These are phyloP conservation scores for Drosophila atripex DNA, from an alignment of 2,888 invertebrate genomes.

Conservation along the genomic window DNA sequence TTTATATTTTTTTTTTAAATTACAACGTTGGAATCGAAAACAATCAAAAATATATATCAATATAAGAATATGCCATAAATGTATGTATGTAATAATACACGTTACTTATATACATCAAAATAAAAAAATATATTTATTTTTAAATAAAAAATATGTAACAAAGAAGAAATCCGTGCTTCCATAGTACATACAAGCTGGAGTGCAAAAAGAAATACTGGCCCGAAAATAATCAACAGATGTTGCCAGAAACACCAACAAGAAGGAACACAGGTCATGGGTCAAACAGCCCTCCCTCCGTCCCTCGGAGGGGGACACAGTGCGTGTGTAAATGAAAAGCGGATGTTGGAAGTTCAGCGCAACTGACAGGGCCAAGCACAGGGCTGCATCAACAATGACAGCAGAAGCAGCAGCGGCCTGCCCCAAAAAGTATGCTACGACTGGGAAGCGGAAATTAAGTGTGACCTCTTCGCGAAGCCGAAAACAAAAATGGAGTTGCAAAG, in stretches of 20 bases:
- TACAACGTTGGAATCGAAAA: too few relatives aligned
- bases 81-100: too few relatives aligned
- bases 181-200: not conserved
- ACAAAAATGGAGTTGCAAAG: slow-evolving; percentile 25
- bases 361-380: slow-evolving; percentile 64
- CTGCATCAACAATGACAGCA: slow-evolving; percentile 71
- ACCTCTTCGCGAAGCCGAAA: slow-evolving; percentile 73
- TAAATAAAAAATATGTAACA: not conserved
- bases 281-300: slow-evolving; percentile 34
- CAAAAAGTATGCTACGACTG: slow-evolving; percentile 71
- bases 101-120: too few relatives aligned
- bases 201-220: not conserved
- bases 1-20: too few relatives aligned
- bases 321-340: slow-evolving; percentile 74
- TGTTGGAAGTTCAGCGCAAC: slow-evolving; percentile 74
- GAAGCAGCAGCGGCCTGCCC: slow-evolving; percentile 39
- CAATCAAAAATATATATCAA: too few relatives aligned
- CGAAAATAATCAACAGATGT: slow-evolving; percentile 78
- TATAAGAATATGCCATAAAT: too few relatives aligned
- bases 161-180: not conserved
- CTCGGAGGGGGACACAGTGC: slow-evolving; percentile 6
- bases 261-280: slow-evolving; percentile 45
- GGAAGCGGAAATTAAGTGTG: slow-evolving; percentile 77
- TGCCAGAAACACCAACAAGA: slow-evolving; percentile 50
- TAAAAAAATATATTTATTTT: not conserved